Evolutionary conservation across 2,888 invertebrate species (phyloP).

Genomic region (Pristionchus mayeri): DNA sequence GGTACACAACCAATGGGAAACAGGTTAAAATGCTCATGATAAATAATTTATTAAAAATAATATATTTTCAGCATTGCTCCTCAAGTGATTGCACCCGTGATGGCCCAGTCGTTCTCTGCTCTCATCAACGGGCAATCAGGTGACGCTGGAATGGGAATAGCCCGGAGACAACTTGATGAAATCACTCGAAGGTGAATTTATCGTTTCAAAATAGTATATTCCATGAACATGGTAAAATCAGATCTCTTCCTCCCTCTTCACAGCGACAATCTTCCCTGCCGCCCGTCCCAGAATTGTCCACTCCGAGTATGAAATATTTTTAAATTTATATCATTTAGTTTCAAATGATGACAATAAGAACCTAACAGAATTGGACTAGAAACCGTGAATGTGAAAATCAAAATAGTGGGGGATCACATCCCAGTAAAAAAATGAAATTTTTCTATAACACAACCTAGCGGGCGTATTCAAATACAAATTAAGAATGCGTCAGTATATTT

Average conservation of each 20-base stretch:
- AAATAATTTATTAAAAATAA: no score
- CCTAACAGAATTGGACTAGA: background rate
- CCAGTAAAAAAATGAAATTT: no score
- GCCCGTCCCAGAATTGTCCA: conserved; percentile 69
- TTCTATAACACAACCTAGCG: no score
- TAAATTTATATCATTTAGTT: no score
- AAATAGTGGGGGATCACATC: no score
- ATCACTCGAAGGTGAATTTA: conserved; percentile 59
- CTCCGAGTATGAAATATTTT: conserved; percentile 64
- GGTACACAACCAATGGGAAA: background rate
- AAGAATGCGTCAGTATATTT: no score
- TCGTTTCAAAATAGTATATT: background rate
- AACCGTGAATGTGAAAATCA: background rate
- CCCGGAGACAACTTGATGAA: conserved; percentile 62
- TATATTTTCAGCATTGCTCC: conserved; percentile 59
- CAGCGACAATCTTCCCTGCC: conserved; percentile 59
- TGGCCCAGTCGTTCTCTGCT: conserved; percentile 62
- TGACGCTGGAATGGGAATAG: conserved; percentile 51
- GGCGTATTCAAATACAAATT: no score
- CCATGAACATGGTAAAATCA: conserved; percentile 48
- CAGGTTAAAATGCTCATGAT: background rate
- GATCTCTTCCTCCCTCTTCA: conserved; percentile 59
- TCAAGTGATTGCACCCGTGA: conserved; percentile 59
- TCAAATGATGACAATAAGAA: no score
- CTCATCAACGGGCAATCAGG: background rate